Percentiles rank a stretch among this genome's conserved stretches.
These are phyloP conservation scores for Carpatolechia fugitivella DNA, from an alignment of 2,888 invertebrate species.

Conservation along the genomic window DNA sequence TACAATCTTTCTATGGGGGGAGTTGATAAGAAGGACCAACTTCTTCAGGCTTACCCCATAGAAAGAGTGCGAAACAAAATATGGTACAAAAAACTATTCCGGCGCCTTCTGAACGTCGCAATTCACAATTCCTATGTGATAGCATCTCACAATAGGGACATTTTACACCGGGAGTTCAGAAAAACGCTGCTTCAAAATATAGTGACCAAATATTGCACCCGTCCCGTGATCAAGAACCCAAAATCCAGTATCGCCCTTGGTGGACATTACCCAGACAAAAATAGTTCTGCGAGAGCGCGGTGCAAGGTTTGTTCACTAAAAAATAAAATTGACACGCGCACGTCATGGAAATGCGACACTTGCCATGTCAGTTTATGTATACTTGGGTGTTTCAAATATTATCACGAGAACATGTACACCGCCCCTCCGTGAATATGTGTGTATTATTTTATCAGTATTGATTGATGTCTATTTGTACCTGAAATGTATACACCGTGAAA, in stretches of 20 bases:
- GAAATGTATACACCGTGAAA: too few relatives aligned
- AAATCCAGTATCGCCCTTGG: too few relatives aligned
- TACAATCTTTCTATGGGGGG: slow-evolving; percentile 16
- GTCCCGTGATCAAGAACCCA: too few relatives aligned
- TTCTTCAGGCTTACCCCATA: slow-evolving; percentile 5
- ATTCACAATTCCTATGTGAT: background rate
- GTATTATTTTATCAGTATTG: too few relatives aligned
- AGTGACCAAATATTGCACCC: too few relatives aligned
- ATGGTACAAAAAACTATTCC: slow-evolving; percentile 11
- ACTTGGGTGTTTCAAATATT: background rate
- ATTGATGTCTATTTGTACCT: too few relatives aligned
- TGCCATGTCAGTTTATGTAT: background rate
- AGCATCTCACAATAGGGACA: too few relatives aligned
- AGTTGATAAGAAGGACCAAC: slow-evolving; percentile 12
- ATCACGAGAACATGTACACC: too few relatives aligned
- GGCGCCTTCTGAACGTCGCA: slow-evolving; percentile 1
- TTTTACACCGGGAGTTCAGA: background rate
- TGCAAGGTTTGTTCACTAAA: background rate
- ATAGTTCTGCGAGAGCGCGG: background rate
- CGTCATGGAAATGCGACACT: background rate
- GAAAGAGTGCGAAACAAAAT: slow-evolving; percentile 5
- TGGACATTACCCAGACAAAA: background rate
- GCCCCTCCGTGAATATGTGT: too few relatives aligned
- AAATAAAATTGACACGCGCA: background rate
- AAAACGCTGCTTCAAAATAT: background rate